Percentiles rank a stretch among this genome's conserved stretches.
phyloP scores from a whole-genome alignment of 2,113 vertebrate genomes.

The Solenodon paradoxus region DNA sequence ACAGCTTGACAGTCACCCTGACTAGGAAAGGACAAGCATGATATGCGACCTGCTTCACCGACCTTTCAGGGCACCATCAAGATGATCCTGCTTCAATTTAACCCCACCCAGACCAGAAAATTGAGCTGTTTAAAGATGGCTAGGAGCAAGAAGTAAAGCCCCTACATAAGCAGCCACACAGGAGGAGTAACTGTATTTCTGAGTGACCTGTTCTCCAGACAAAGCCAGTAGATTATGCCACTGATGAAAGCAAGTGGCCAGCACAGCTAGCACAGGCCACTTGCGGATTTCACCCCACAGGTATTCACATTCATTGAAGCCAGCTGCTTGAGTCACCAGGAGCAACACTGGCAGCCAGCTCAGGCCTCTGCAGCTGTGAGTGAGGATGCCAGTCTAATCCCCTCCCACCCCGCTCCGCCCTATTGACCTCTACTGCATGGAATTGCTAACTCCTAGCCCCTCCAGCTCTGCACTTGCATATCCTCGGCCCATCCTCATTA shows the following conservation, averaged over 20 bases:
- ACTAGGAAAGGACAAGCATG: not conserved
- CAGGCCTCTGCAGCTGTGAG: not conserved
- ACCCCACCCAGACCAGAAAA: not conserved
- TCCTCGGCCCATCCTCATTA: not conserved
- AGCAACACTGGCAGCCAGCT: not conserved
- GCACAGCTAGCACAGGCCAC: not conserved
- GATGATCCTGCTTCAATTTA: not conserved
- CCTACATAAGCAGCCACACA: not conserved
- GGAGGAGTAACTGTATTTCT: not conserved
- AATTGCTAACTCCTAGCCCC: not conserved
- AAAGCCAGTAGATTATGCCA: not conserved
- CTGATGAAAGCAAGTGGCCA: not conserved
- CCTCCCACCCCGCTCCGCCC: not conserved
- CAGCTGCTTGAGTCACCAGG: not conserved
- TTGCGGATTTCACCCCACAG: not conserved
- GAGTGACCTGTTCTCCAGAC: not conserved
- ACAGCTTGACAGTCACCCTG: not conserved
- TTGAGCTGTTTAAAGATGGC: not conserved
- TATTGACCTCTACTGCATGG: not conserved
- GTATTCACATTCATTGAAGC: not conserved
- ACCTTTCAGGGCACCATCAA: not conserved
- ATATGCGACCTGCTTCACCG: not conserved
- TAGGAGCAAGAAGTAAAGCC: not conserved
- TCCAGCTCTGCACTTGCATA: not conserved
- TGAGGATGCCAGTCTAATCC: not conserved